Conservation (phyloP, 1,140 invertebrate genomes). For the Bombus huntii region DNA sequence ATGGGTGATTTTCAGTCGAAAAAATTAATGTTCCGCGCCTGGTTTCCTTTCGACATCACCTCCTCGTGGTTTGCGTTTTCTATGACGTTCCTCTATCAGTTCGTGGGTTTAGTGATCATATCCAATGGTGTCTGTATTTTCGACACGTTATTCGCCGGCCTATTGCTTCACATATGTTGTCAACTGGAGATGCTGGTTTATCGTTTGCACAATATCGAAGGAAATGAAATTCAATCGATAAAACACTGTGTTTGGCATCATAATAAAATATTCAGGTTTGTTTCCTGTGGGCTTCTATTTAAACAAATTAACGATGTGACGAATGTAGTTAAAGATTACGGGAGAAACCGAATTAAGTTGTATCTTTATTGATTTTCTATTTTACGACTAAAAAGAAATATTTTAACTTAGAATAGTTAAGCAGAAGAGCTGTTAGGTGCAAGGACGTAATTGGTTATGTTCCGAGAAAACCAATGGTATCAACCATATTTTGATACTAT, state of each 20-base stretch:
- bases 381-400: too few species aligned
- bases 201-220: slow-evolving; percentile 36
- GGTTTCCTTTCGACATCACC: slow-evolving; percentile 60
- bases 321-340: not conserved
- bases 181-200: slow-evolving; percentile 61
- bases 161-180: slow-evolving; percentile 55
- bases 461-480: too few species aligned
- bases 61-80: slow-evolving; percentile 10
- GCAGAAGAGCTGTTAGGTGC: too few species aligned
- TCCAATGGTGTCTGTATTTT: slow-evolving; percentile 33
- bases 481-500: too few species aligned
- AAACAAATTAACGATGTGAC: not conserved
- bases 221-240: not conserved
- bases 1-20: not conserved
- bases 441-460: not conserved
- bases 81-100: slow-evolving; percentile 56
- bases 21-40: slow-evolving; percentile 19
- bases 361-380: too few species aligned
- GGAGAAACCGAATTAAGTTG: not conserved
- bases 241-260: slow-evolving; percentile 57
- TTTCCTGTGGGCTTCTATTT: not conserved
- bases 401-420: too few species aligned
- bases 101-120: slow-evolving; percentile 3
- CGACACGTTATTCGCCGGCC: slow-evolving; percentile 57
- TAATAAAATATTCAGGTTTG: slow-evolving; percentile 55